A percentile compares a stretch with the other conserved stretches of the same genome.
phyloP scores from a whole-genome alignment of 2,113 vertebrate genomes.

The Cichladusa arquata region DNA sequence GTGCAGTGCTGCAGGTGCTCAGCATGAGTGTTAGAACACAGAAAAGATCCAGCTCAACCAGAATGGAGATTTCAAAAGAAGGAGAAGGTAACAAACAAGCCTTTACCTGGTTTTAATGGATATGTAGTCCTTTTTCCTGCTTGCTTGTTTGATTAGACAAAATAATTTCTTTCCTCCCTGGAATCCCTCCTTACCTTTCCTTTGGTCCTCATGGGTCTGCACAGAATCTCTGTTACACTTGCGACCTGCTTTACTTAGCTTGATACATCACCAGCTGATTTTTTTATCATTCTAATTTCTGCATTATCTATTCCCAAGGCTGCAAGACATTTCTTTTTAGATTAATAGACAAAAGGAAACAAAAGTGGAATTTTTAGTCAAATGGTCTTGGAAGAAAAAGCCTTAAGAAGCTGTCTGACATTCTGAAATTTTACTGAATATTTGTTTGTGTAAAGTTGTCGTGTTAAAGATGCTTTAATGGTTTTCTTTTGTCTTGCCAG shows the following conservation, averaged over 20 bases:
- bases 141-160: not conserved
- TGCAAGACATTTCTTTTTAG: constrained; percentile 10
- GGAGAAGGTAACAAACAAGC: not conserved
- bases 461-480: constrained; percentile 13
- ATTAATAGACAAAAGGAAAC: constrained; percentile 8
- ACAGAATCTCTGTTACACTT: not conserved
- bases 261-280: not conserved
- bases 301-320: constrained; percentile 1
- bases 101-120: not conserved
- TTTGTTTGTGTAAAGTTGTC: constrained; percentile 16
- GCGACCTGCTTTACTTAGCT: constrained; percentile 27
- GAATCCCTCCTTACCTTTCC: not conserved
- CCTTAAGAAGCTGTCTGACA: not conserved
- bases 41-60: not conserved
- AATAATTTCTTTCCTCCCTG: not conserved
- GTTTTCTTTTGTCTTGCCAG: constrained; percentile 37
- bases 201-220: not conserved
- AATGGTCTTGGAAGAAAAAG: constrained; percentile 3
- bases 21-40: not conserved
- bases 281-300: constrained; percentile 22
- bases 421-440: constrained; percentile 38
- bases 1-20: not conserved
- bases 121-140: not conserved
- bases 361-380: constrained; percentile 22
- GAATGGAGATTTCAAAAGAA: not conserved